Base-by-base conservation (phyloP, 2,888 invertebrate species). In the Rhopalosiphum nymphaeae region DNA sequence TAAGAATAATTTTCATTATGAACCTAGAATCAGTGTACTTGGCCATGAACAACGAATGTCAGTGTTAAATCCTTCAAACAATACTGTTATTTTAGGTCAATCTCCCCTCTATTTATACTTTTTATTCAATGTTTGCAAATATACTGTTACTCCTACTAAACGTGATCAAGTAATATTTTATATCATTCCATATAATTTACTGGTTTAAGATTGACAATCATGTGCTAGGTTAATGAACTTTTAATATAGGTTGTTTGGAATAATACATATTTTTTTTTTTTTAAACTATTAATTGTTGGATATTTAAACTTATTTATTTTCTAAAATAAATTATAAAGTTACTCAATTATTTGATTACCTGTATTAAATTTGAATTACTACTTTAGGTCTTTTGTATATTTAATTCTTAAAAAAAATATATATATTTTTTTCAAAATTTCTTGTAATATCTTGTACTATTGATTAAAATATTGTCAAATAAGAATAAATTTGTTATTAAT, bases 31-130 rank as follows among this genome's bases (percentile, higher is more conserved):
- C 29, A 46, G 36, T 93, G 93, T 16, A 46, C 93, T 90, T 94
- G 90, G 42, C 86, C 90, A 90, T 67, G 86, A 85, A 94, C 16
- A 85, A 86, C 67, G 53, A 57, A 85, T 90, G 57, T 85, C 90
- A 89, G 56, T 94, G 93, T 90, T 57, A 90, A 57, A 26, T 42
- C 36, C 42, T 78, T 90, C 16, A 61, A 56, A 61, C 46, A 93
- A 61, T 94, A 94, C 93, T 46, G 84, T 94, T 94, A 86, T 85
- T 89, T 90, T 42, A 94, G 93, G 93, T 94, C 93, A 94, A 56
- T 21, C 86, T 90, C 93, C 90, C 93, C 90, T 78, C 93, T 94
- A 61, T 85, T 49, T 84, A 57, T 90, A 90, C 49, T 49, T 84
- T 90, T 61, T 86, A 44, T 49, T 92, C 1, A 57, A 86, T 57